Percentiles rank a stretch among this genome's conserved stretches.
Conservation (phyloP, 2,113 vertebrate species). For the Pandion haliaetus region DNA sequence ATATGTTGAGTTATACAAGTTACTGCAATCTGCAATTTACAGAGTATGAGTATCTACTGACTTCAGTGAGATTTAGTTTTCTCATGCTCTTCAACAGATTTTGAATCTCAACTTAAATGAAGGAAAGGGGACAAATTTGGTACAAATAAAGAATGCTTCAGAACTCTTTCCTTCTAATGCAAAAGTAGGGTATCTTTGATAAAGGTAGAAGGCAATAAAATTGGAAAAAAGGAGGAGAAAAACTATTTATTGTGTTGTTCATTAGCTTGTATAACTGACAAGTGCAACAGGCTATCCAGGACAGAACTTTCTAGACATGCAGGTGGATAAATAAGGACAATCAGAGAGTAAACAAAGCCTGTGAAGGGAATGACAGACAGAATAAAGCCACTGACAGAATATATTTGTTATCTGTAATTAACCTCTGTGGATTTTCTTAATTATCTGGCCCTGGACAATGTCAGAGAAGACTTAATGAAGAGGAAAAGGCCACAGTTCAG, state of each 20-base stretch:
- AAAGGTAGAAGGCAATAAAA: not conserved
- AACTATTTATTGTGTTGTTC: not conserved
- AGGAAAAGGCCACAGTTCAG: not conserved
- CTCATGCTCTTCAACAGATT: not conserved
- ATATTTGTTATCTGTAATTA: not conserved
- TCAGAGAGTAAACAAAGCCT: not conserved
- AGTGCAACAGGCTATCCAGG: not conserved
- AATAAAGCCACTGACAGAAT: not conserved
- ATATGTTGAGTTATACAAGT: not conserved
- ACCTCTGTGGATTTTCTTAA: not conserved
- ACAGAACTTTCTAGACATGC: not conserved
- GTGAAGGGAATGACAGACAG: not conserved
- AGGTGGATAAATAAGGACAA: not conserved
- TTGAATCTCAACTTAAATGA: not conserved
- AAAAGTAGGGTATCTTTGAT: not conserved
- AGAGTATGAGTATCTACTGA: not conserved
- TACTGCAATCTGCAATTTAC: not conserved
- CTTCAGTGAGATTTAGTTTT: not conserved
- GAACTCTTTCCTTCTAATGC: not conserved
- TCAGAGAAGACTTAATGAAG: not conserved
- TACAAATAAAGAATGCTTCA: not conserved
- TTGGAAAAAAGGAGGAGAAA: rapidly evolving
- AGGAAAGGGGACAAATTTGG: not conserved
- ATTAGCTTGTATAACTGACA: not conserved
- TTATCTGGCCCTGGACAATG: not conserved